phyloP scores from a whole-genome alignment of 2,888 invertebrate species.

The Ceriagrion tenellum region DNA sequence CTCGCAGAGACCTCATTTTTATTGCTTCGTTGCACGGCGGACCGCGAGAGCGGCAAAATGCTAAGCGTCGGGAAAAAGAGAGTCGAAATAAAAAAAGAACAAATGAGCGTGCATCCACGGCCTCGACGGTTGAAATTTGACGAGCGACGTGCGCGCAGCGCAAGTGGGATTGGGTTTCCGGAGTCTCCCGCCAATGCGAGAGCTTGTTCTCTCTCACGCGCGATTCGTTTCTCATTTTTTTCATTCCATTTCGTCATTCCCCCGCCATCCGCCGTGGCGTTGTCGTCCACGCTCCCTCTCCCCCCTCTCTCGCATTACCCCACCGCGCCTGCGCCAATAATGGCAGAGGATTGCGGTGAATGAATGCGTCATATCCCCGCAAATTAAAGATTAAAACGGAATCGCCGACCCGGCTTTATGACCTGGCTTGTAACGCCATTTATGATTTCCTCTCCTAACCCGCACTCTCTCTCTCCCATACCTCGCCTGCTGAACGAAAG shows the following conservation, averaged over 20 bases:
- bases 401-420: constrained; percentile 15
- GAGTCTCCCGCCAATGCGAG: background rate
- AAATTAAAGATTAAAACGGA: constrained; percentile 36
- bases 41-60: background rate
- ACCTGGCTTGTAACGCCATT: background rate
- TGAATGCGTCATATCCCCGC: constrained; percentile 35
- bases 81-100: background rate
- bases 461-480: background rate
- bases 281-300: background rate
- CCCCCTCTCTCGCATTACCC: background rate
- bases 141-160: background rate
- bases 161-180: background rate
- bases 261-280: background rate
- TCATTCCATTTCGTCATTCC: background rate
- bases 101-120: background rate
- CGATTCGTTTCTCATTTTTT: background rate
- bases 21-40: background rate
- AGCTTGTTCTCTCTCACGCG: background rate
- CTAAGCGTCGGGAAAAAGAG: no score
- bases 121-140: background rate
- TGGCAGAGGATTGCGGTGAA: constrained; percentile 35
- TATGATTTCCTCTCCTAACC: background rate
- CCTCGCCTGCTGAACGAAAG: background rate
- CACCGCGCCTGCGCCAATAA: constrained; percentile 13
- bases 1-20: background rate